Conservation (phyloP, 2,113 vertebrate genomes). For the Charadrius vociferus region DNA sequence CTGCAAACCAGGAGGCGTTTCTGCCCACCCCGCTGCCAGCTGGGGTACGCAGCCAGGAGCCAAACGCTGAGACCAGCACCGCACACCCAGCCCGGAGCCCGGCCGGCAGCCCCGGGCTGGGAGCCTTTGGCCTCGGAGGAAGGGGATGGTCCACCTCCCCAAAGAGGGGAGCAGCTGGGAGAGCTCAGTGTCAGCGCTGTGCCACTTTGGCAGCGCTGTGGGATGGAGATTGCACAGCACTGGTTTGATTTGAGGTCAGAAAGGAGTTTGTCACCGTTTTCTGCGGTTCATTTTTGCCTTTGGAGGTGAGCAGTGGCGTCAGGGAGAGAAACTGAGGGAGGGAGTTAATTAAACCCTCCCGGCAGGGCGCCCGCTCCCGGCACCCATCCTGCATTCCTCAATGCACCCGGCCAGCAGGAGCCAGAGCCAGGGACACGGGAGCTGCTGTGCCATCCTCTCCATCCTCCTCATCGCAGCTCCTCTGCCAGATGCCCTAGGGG, state of each 20-base stretch:
- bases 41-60: background rate
- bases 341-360: constrained; percentile 29
- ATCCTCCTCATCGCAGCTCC: background rate
- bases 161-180: background rate
- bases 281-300: background rate
- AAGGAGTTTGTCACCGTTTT: background rate
- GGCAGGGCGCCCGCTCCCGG: background rate
- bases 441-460: background rate
- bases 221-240: background rate
- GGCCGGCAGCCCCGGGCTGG: background rate
- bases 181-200: background rate
- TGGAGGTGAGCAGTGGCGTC: constrained; percentile 14
- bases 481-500: background rate
- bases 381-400: background rate
- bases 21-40: background rate
- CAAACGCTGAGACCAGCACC: background rate
- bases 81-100: background rate
- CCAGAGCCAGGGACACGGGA: fast-evolving
- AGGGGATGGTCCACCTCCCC: background rate
- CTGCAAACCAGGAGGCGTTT: background rate
- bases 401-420: background rate
- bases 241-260: constrained; percentile 45
- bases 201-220: background rate
- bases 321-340: background rate
- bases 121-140: background rate